Evolutionary conservation across 1,140 invertebrate species (phyloP).

Genomic region (roundworm (Caenorhabditis elegans)): DNA sequence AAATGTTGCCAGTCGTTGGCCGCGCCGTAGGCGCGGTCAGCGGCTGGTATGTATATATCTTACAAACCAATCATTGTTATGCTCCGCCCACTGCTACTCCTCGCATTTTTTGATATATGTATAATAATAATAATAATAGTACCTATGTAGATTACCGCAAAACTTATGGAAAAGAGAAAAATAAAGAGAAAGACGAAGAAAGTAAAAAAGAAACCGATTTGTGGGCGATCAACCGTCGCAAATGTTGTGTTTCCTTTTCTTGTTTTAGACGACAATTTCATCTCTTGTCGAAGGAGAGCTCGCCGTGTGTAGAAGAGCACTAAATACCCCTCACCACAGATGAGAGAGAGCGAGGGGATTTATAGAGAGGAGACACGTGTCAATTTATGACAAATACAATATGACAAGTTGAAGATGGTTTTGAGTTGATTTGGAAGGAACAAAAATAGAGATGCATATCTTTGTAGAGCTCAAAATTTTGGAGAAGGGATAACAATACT

Average conservation of each 20-base stretch:
- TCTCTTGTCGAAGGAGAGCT: neutral
- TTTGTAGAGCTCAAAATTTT: no score
- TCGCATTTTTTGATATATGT: no score
- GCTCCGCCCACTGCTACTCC: no score
- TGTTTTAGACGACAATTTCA: no score
- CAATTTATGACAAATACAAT: neutral
- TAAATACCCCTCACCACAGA: neutral
- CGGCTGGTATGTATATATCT: no score
- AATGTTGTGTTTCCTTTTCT: neutral
- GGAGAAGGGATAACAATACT: no score
- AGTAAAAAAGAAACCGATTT: neutral
- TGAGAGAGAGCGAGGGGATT: neutral
- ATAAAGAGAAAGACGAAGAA: neutral
- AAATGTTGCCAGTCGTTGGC: no score
- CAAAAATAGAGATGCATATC: no score
- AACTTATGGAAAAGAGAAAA: neutral
- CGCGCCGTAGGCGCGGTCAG: no score
- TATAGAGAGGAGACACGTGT: neutral
- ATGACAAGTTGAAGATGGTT: neutral
- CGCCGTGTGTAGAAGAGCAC: neutral
- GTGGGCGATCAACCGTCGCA: conserved; percentile 8
- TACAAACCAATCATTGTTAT: no score
- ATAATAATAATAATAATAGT: no score
- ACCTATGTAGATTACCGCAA: neutral
- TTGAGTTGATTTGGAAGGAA: no score